A percentile compares a stretch with the other conserved stretches of the same genome.
Conservation (phyloP, 2,113 vertebrate genomes). For the Acanthisitta chloris region DNA sequence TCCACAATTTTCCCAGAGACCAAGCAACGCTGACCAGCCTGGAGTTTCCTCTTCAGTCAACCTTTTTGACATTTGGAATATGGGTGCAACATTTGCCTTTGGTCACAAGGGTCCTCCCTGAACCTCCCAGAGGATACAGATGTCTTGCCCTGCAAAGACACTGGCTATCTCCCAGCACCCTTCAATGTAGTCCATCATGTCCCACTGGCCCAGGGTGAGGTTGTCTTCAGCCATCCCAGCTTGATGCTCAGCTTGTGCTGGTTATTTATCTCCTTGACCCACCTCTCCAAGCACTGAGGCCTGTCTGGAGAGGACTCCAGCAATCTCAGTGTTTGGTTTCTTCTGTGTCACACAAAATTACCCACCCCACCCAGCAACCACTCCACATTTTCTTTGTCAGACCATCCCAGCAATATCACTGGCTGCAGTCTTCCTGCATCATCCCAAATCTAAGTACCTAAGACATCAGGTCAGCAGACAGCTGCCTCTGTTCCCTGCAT, state of each 20-base stretch:
- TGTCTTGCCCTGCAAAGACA: neutral
- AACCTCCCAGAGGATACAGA: neutral
- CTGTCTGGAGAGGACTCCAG: neutral
- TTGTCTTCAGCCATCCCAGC: neutral
- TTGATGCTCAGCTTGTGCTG: neutral
- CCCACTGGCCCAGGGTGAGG: accelerated
- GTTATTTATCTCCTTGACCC: neutral
- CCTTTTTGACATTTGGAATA: neutral
- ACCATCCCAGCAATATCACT: neutral
- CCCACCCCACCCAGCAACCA: neutral
- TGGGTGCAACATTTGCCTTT: accelerated
- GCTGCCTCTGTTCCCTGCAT: neutral
- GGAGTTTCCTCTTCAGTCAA: neutral
- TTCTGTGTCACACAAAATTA: neutral
- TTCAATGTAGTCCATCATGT: neutral
- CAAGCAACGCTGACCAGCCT: neutral
- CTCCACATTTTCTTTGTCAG: neutral
- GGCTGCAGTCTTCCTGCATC: neutral
- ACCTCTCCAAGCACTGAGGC: neutral
- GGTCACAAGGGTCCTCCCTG: accelerated
- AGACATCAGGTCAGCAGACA: neutral
- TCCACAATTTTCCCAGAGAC: neutral
- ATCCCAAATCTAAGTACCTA: neutral
- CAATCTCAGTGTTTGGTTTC: neutral
- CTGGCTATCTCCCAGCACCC: neutral